phyloP scores from a whole-genome alignment of 2,888 invertebrate genomes.

The Tribolium freemani region DNA sequence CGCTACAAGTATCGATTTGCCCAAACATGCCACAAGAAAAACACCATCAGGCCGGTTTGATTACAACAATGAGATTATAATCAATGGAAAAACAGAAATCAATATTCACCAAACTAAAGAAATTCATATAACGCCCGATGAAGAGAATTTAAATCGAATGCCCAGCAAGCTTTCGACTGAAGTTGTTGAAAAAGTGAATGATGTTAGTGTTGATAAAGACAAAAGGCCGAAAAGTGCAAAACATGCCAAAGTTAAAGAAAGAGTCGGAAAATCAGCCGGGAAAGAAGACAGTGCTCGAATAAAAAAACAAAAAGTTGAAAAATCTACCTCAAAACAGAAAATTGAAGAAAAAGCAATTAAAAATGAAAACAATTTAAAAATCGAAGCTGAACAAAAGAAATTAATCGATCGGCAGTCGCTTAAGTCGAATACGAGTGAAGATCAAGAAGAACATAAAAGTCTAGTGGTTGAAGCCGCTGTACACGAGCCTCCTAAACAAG shows the following conservation, averaged over 20 bases:
- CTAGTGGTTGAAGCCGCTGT: slow-evolving; percentile 64
- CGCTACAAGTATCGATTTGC: slow-evolving; percentile 31
- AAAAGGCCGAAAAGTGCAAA: slow-evolving; percentile 61
- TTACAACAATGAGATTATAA: slow-evolving; percentile 59
- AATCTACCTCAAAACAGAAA: slow-evolving; percentile 6
- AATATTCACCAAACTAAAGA: slow-evolving; percentile 61
- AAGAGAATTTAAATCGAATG: neutral
- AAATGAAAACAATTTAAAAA: slow-evolving; percentile 29
- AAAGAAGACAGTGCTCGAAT: slow-evolving; percentile 22
- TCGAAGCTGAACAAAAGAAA: neutral
- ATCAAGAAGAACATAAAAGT: slow-evolving; percentile 59
- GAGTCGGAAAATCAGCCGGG: slow-evolving; percentile 10
- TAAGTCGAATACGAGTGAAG: slow-evolving; percentile 64
- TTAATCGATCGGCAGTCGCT: slow-evolving; percentile 57
- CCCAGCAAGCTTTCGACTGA: slow-evolving; percentile 3
- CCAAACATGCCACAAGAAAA: slow-evolving; percentile 41
- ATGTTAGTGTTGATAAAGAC: slow-evolving; percentile 46
- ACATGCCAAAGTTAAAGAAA: slow-evolving; percentile 41
- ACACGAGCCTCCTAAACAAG: slow-evolving; percentile 62
- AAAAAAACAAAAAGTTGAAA: slow-evolving; percentile 18
- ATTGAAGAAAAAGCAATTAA: slow-evolving; percentile 42
- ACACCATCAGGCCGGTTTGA: slow-evolving; percentile 54
- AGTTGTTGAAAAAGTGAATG: slow-evolving; percentile 11
- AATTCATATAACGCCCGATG: slow-evolving; percentile 49
- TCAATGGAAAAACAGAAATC: slow-evolving; percentile 61